These are phyloP conservation scores for Belgica antarctica DNA, from an alignment of 2,888 invertebrate species.

Conservation along the genomic window DNA sequence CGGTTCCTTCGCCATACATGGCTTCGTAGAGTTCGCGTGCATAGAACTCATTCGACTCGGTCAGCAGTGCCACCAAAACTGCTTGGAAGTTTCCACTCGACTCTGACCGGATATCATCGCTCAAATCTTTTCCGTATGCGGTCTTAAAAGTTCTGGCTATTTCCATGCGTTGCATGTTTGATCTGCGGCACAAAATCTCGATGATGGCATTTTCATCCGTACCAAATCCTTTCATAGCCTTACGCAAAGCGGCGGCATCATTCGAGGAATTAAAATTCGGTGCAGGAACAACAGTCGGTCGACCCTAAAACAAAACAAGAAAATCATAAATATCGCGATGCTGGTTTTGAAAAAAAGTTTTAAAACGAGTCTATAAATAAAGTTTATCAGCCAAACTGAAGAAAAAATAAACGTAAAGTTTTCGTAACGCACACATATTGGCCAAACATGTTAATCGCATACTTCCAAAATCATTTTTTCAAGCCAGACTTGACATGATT, in stretches of 20 bases:
- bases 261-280: conserved; percentile 73
- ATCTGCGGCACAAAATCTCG: conserved; percentile 75
- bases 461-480: neutral
- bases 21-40: conserved; percentile 81
- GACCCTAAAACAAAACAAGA: conserved; percentile 49
- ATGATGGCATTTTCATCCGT: conserved; percentile 82
- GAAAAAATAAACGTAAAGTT: neutral
- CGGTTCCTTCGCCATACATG: conserved; percentile 78
- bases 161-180: conserved; percentile 81
- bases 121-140: conserved; percentile 63
- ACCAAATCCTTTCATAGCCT: conserved; percentile 76
- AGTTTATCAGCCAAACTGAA: no score
- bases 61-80: conserved; percentile 77
- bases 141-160: conserved; percentile 62
- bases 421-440: neutral
- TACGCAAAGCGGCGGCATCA: conserved; percentile 78
- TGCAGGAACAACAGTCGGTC: conserved; percentile 73
- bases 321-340: neutral
- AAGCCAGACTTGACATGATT: neutral
- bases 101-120: conserved; percentile 83
- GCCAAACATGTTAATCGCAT: no score
- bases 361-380: neutral
- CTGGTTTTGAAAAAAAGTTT: no score
- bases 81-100: conserved; percentile 85
- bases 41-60: conserved; percentile 78